phyloP scores from a whole-genome alignment of 1,140 invertebrate genomes.

The Globodera rostochiensis region DNA sequence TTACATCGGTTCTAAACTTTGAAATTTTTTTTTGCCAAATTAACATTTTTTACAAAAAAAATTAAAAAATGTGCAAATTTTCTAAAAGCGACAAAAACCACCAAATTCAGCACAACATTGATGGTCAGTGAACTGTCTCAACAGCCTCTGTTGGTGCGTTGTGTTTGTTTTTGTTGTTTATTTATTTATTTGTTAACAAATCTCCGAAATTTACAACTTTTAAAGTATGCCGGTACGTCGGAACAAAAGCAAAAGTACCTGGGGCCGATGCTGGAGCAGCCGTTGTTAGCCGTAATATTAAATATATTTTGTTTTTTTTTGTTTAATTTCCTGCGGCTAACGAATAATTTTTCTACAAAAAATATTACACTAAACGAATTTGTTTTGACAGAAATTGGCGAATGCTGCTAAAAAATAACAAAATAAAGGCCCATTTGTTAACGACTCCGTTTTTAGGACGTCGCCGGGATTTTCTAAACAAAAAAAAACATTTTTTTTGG shows the following conservation, averaged over 20 bases:
- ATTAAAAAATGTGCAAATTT: too few species aligned
- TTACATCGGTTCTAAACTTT: background rate
- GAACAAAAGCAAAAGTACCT: conserved; percentile 30
- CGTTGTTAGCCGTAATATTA: conserved; percentile 29
- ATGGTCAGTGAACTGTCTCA: conserved; percentile 32
- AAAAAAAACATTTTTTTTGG: too few species aligned
- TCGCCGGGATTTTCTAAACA: too few species aligned
- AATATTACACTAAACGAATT: too few species aligned
- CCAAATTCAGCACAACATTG: conserved; percentile 6
- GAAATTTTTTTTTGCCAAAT: background rate
- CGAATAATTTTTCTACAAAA: too few species aligned
- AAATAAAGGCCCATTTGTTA: too few species aligned
- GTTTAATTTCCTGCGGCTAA: too few species aligned
- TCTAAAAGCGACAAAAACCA: too few species aligned
- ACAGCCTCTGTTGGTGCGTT: conserved; percentile 12
- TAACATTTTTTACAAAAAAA: background rate
- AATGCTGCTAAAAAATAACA: too few species aligned
- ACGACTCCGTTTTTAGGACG: too few species aligned
- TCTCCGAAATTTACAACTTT: background rate
- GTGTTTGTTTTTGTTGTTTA: background rate
- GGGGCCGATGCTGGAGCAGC: conserved; percentile 16
- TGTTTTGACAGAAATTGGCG: too few species aligned
- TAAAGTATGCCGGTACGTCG: conserved; percentile 15
- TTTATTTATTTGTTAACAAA: too few species aligned
- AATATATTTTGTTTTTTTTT: background rate